Percentiles rank a stretch among this genome's conserved stretches.
phyloP scores from a whole-genome alignment of 2,113 vertebrate genomes.

The Tachuris rubrigastra region DNA sequence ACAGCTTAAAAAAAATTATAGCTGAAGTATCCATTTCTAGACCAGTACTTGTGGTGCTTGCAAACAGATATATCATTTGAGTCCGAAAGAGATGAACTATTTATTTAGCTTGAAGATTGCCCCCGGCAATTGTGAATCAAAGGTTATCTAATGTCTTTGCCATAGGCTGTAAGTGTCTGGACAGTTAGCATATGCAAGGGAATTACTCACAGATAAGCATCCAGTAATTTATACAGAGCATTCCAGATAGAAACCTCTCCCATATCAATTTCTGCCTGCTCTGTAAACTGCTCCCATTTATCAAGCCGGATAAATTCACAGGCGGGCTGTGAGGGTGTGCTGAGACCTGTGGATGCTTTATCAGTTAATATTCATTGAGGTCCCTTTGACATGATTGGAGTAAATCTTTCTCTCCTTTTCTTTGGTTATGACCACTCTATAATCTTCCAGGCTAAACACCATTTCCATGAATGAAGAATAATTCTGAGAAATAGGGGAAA shows the following conservation, averaged over 20 bases:
- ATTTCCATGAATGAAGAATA: slow-evolving; percentile 29
- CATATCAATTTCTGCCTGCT: slow-evolving; percentile 27
- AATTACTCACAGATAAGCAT: slow-evolving; percentile 15
- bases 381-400: slow-evolving; percentile 35
- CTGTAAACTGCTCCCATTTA: slow-evolving; percentile 37
- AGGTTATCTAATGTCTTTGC: slow-evolving; percentile 36
- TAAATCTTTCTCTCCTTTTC: slow-evolving; percentile 47
- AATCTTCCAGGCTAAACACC: slow-evolving; percentile 41
- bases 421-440: slow-evolving; percentile 56
- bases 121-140: slow-evolving; percentile 12
- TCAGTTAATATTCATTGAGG: slow-evolving; percentile 39
- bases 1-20: neutral
- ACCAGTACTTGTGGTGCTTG: neutral
- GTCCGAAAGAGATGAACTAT: slow-evolving; percentile 26
- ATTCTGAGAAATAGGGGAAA: slow-evolving; percentile 18
- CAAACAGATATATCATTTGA: slow-evolving; percentile 17
- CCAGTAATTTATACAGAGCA: neutral
- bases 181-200: slow-evolving; percentile 35
- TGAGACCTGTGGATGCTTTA: slow-evolving; percentile 36
- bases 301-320: slow-evolving; percentile 25
- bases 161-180: neutral
- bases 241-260: slow-evolving; percentile 20
- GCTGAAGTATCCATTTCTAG: neutral
- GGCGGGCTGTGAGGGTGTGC: neutral
- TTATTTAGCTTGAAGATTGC: slow-evolving; percentile 28